Evolutionary conservation across 2,888 invertebrate species (phyloP).

Genomic region (Quadriops clusia): DNA sequence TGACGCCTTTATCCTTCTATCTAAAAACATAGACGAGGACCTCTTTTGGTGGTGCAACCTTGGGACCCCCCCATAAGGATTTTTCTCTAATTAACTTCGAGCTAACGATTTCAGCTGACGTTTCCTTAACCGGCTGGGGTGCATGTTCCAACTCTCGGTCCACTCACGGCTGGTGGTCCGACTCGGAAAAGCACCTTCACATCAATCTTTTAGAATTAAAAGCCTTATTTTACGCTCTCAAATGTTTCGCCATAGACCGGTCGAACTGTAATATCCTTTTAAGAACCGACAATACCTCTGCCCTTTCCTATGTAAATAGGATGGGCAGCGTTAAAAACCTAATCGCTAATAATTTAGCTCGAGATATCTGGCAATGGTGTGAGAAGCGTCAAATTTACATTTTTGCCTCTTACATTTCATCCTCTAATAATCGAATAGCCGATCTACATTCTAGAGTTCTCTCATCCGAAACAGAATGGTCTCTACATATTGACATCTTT

Average conservation of each 20-base stretch:
- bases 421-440: too few species aligned
- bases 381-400: conserved; percentile 10
- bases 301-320: conserved; percentile 16
- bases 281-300: conserved; percentile 18
- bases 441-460: too few species aligned
- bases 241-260: conserved; percentile 17
- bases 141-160: conserved; percentile 11
- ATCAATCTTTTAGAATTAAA: conserved; percentile 19
- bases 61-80: conserved; percentile 8
- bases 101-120: conserved; percentile 19
- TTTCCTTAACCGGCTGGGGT: conserved; percentile 19
- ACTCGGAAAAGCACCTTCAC: conserved; percentile 12
- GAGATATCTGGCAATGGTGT: conserved; percentile 19
- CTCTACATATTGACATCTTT: too few species aligned
- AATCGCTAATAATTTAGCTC: conserved; percentile 16
- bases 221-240: conserved; percentile 18
- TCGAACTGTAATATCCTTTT: conserved; percentile 13
- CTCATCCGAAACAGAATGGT: too few species aligned
- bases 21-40: conserved; percentile 7
- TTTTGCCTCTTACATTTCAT: conserved; percentile 10
- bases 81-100: conserved; percentile 10
- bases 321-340: conserved; percentile 18
- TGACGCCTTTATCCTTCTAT: conserved; percentile 9
- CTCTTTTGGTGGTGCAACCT: conserved; percentile 15
- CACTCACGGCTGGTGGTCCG: conserved; percentile 17